Base-by-base conservation (phyloP, 1,140 invertebrate species). In the Dufourea novaeangliae region DNA sequence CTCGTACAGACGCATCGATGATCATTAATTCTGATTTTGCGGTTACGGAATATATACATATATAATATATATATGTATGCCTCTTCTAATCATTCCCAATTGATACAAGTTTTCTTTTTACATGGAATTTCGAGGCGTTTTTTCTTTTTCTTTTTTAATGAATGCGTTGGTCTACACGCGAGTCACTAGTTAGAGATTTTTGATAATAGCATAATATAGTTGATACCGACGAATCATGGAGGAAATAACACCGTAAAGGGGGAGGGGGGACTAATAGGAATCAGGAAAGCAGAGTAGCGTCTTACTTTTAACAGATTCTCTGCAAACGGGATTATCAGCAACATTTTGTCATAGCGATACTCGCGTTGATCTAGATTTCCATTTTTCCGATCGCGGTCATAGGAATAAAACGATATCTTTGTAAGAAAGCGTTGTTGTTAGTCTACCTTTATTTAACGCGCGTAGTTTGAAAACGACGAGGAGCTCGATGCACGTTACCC, bases 61-160 rank as follows among this genome's bases (percentile, higher is more conserved):
- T n/a, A n/a, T n/a, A n/a, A n/a, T n/a, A n/a, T n/a, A n/a, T n/a
- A n/a, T n/a, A n/a, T n/a, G n/a, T n/a, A n/a, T 8, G 52, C 8
- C 27, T 66, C 59, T 79, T 86, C 46, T 76, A 84, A 90, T 88
- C 89, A 88, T 91, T 90, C 86, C 89, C 54, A 84, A 86, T 87
- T 80, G 62, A 86, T 88, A 86, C 84, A 86, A 11, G 41, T 61
- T 86, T 85, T 67, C 87, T 88, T 87, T 86, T 8, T 17, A 86
- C 73, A 80, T 54, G 34, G 83, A 78, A 77, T n/a, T 84, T 70
- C 72, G 72, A 82, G 44, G 25, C 52, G 57, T 57, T 76, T 27
- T 81, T 84, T 22, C 2, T 54, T 8, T 54, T n/a, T 52, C 8
- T 25, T 59, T 57, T 57, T 57, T 71, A 69, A 41, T 44, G 34